A percentile compares a stretch with the other conserved stretches of the same genome.
phyloP scores from a whole-genome alignment of 2,113 vertebrate genomes.

The Cyprinodon variegatus region DNA sequence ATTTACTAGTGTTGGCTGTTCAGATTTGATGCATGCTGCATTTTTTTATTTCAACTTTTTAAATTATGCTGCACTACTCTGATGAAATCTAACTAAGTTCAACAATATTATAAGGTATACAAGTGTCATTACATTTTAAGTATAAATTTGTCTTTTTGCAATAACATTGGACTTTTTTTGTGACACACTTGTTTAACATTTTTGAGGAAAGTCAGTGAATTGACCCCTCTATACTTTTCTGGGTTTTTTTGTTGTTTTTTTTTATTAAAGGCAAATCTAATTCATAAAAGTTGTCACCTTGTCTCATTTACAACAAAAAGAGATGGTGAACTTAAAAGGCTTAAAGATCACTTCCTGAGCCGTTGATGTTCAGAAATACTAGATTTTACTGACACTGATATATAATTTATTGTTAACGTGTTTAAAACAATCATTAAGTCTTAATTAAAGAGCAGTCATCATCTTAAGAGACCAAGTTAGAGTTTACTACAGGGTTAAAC shows the following conservation, averaged over 20 bases:
- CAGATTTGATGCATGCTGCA: slow-evolving; percentile 5
- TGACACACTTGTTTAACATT: slow-evolving; percentile 2
- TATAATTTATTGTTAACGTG: too few species aligned
- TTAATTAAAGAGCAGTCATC: too few species aligned
- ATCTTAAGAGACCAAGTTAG: too few species aligned
- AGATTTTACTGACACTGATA: too few species aligned
- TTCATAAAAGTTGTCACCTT: not conserved
- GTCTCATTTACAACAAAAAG: not conserved
- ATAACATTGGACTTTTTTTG: slow-evolving; percentile 20
- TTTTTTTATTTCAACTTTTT: slow-evolving; percentile 19
- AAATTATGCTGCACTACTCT: slow-evolving; percentile 16
- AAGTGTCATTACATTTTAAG: slow-evolving; percentile 1
- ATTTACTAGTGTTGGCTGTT: slow-evolving; percentile 11
- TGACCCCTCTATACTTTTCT: not conserved
- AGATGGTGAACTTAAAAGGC: not conserved
- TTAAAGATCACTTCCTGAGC: not conserved
- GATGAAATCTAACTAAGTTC: slow-evolving; percentile 30
- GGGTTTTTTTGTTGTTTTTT: slow-evolving; percentile 9
- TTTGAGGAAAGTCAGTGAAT: not conserved
- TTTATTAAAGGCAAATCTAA: not conserved
- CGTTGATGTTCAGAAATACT: not conserved
- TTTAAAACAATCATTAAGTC: too few species aligned
- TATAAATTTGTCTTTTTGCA: slow-evolving; percentile 2
- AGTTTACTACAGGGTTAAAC: too few species aligned
- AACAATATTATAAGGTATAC: slow-evolving; percentile 3